Base-by-base conservation (phyloP, 92 coral and sea anemone genomes). In the Virgularia gustaviana region DNA sequence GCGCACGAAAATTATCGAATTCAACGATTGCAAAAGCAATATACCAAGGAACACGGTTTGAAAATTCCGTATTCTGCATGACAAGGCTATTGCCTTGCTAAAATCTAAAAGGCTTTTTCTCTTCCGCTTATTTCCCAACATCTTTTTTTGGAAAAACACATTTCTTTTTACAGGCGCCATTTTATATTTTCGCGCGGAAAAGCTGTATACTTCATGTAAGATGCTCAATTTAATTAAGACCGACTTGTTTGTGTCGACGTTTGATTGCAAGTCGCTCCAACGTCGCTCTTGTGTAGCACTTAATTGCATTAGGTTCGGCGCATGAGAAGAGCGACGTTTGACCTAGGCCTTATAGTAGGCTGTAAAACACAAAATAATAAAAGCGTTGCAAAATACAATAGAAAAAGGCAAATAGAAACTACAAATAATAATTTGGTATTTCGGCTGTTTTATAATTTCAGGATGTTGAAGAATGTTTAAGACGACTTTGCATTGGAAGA, bases 391-490 rank as follows among this genome's bases (percentile, higher is more conserved):
- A n/a, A n/a, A n/a, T n/a, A n/a, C n/a, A n/a, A n/a, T n/a, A n/a
- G n/a, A n/a, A n/a, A 2, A 4, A 16, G 57, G 4, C 22, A 1
- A n/a, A 1, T 51, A 51, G 5, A 45, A 2, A 20, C n/a, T 55
- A 9, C 55, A 13, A 47, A 47, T 25, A 47, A 2, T 13, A 47
- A 3, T 13, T 16, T 2, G 18, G 11, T 36, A 9, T 58, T 29
- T 63, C 16, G 28, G 6, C 55, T 4, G 3, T 7, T 33, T 65
- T 65, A 9, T 20, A 5, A 28, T 36, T 39, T 27, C 53, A 90
- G 96, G 94, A 84, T 43, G 76, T 88, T 36, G 83, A 83, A 31
- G 85, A 83, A 33, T 87, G 88, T 12, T 18, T 75, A 8, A 34
- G 44, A 19, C 79, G 80, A 43, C 72, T 90, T 37, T 75, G 74